Evolutionary conservation across 2,888 invertebrate genomes (phyloP).

Genomic region (Chrysolina americana): DNA sequence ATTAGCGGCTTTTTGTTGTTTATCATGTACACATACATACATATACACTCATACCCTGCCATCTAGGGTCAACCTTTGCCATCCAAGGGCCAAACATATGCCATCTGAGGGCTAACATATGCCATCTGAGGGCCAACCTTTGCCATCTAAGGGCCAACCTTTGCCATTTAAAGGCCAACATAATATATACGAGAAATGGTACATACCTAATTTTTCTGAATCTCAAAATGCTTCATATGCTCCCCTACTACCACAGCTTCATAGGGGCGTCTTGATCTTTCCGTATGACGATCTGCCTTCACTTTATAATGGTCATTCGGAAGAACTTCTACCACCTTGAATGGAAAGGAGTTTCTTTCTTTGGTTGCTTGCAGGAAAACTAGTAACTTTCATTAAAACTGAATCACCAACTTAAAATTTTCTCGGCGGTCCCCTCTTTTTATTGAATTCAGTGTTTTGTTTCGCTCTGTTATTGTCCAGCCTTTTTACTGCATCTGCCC

Average conservation of each 20-base stretch:
- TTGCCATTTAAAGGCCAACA: neutral
- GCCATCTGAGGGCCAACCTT: neutral
- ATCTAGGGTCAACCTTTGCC: neutral
- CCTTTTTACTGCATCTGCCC: conserved; percentile 27
- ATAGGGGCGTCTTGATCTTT: conserved; percentile 14
- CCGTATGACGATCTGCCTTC: conserved; percentile 37
- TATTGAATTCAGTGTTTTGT: conserved; percentile 33
- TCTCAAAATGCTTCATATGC: neutral
- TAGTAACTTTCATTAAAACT: conserved; percentile 40
- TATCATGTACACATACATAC: neutral
- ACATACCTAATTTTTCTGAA: conserved; percentile 3
- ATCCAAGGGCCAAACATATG: neutral
- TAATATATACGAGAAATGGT: neutral
- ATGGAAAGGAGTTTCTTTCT: conserved; percentile 42
- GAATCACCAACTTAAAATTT: conserved; percentile 34
- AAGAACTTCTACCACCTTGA: conserved; percentile 34
- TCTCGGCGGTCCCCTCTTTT: conserved; percentile 28
- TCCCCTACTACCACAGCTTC: conserved; percentile 10
- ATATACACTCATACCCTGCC: neutral
- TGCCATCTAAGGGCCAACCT: conserved; percentile 1
- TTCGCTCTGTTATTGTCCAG: conserved; percentile 32
- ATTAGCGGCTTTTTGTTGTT: neutral
- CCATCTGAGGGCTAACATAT: neutral
- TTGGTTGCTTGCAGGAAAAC: conserved; percentile 35
- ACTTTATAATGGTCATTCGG: conserved; percentile 42